Conservation (phyloP, 1,140 invertebrate genomes). For the Diorhabda carinulata region DNA sequence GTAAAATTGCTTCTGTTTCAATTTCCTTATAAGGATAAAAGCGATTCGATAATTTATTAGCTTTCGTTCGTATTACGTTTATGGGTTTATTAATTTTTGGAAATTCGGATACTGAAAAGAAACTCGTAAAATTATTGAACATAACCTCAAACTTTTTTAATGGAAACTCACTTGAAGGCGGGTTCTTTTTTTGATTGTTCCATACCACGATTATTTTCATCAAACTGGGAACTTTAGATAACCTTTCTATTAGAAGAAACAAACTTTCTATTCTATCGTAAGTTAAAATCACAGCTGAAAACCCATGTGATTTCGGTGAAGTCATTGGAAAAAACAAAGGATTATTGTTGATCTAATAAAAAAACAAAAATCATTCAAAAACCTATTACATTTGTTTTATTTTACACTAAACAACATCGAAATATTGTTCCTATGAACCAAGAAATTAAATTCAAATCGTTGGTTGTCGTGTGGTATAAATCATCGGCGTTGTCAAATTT, state of each 20-base stretch:
- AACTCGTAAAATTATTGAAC: background rate
- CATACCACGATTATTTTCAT: slow-evolving; percentile 86
- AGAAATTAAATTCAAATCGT: too few relatives aligned
- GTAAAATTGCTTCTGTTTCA: slow-evolving; percentile 86
- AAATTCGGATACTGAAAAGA: slow-evolving; percentile 70
- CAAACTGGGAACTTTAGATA: slow-evolving; percentile 78
- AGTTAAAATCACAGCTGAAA: slow-evolving; percentile 88
- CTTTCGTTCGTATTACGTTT: slow-evolving; percentile 85
- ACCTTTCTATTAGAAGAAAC: slow-evolving; percentile 77
- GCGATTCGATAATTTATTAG: slow-evolving; percentile 90
- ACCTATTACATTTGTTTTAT: too few relatives aligned
- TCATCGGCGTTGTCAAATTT: too few relatives aligned
- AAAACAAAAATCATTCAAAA: background rate
- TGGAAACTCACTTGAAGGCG: slow-evolving; percentile 65
- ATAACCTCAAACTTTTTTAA: background rate
- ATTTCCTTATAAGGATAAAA: slow-evolving; percentile 92
- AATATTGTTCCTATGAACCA: too few relatives aligned
- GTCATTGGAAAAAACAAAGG: slow-evolving; percentile 82
- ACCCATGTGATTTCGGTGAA: slow-evolving; percentile 79
- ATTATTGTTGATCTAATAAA: slow-evolving; percentile 53
- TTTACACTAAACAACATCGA: too few relatives aligned
- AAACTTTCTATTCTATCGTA: slow-evolving; percentile 87
- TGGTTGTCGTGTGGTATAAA: too few relatives aligned
- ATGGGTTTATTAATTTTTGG: slow-evolving; percentile 84
- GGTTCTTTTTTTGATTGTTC: slow-evolving; percentile 88